Conservation (phyloP, 2,113 vertebrate genomes). For the Pangasianodon gigas region DNA sequence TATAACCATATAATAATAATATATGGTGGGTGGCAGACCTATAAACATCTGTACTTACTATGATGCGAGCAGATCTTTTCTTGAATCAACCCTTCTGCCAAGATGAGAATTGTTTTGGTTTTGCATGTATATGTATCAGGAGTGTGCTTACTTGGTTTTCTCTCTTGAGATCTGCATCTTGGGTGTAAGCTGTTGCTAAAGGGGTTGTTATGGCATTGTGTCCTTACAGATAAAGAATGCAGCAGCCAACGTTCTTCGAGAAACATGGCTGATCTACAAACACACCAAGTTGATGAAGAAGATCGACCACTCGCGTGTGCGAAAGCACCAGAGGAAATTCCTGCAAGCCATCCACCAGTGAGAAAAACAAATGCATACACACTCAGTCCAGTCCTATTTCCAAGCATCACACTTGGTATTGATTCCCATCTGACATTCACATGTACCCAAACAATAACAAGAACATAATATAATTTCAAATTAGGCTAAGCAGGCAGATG, state of each 20-base stretch:
- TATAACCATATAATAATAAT: too few relatives aligned
- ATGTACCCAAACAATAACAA: not conserved
- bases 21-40: too few relatives aligned
- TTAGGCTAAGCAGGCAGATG: not conserved
- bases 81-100: not conserved
- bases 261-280: conserved; percentile 99
- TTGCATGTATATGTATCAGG: not conserved
- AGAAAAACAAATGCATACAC: conserved; percentile 62
- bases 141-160: not conserved
- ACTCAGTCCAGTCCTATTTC: not conserved
- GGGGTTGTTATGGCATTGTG: conserved; percentile 53
- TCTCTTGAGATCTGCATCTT: not conserved
- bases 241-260: conserved; percentile 91
- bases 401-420: not conserved
- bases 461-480: not conserved
- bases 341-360: conserved; percentile 98
- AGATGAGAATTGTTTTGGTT: not conserved
- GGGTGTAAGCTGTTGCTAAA: conserved; percentile 61
- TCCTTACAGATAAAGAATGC: conserved; percentile 92
- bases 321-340: conserved; percentile 97
- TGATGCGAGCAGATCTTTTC: not conserved
- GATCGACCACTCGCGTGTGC: conserved; percentile 94
- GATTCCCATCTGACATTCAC: not conserved
- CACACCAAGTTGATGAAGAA: conserved; percentile 97
- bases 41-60: not conserved